A percentile compares a stretch with the other conserved stretches of the same genome.
phyloP scores from a whole-genome alignment of 2,113 vertebrate genomes.

The Phoxinus phoxinus region DNA sequence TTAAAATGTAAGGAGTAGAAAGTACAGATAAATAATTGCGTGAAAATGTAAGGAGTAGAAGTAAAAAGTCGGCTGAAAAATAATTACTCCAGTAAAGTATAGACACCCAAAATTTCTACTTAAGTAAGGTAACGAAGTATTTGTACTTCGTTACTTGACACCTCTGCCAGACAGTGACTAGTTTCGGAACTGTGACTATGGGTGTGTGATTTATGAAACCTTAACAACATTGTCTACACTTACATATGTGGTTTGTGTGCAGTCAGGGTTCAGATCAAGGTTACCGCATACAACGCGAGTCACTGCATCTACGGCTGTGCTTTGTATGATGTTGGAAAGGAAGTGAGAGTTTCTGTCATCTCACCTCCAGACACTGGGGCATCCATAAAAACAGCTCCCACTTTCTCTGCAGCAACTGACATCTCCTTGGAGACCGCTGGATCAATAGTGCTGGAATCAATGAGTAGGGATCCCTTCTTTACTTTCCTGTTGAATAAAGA shows the following conservation, averaged over 20 bases:
- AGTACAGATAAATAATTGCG: too few relatives aligned
- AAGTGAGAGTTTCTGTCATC: neutral
- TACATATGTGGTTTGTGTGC: neutral
- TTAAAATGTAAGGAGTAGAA: too few relatives aligned
- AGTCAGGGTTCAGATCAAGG: neutral
- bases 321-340: neutral
- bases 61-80: too few relatives aligned
- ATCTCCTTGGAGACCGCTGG: constrained; percentile 93
- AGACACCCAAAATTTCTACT: too few relatives aligned
- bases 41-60: too few relatives aligned
- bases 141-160: too few relatives aligned
- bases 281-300: neutral
- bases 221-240: neutral
- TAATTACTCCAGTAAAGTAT: too few relatives aligned
- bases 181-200: neutral
- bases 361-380: constrained; percentile 98
- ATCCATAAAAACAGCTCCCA: constrained; percentile 98
- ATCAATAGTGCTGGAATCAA: constrained; percentile 99
- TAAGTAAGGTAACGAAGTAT: too few relatives aligned
- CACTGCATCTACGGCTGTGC: neutral
- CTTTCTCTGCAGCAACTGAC: constrained; percentile 91
- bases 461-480: constrained; percentile 95
- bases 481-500: constrained; percentile 74
- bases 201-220: constrained; percentile 16
- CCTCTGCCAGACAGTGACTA: neutral